These are phyloP conservation scores for Timandra comae DNA, from an alignment of 2,888 invertebrate genomes.

Conservation along the genomic window DNA sequence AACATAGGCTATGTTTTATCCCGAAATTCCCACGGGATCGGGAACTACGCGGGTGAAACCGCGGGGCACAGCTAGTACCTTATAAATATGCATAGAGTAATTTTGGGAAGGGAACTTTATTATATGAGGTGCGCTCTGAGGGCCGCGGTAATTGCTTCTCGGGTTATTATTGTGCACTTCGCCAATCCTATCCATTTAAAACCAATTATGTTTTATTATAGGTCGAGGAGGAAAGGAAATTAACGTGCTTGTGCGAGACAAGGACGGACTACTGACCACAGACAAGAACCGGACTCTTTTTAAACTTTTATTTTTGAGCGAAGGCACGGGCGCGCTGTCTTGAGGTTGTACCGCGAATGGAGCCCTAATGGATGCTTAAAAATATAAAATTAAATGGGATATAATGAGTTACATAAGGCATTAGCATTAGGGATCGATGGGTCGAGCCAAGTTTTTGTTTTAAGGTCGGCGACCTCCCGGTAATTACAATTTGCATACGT, in stretches of 20 bases:
- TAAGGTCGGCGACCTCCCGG: conserved; percentile 44
- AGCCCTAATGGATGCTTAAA: conserved; percentile 57
- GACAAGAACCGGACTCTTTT: conserved; percentile 32
- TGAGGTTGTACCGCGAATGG: conserved; percentile 49
- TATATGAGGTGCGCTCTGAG: conserved; percentile 46
- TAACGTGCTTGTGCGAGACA: conserved; percentile 29
- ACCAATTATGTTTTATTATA: conserved; percentile 73
- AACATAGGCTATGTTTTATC: too few relatives aligned
- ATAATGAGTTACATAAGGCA: conserved; percentile 63
- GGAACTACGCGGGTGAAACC: too few relatives aligned
- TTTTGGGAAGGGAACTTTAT: conserved; percentile 45
- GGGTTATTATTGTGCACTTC: conserved; percentile 51
- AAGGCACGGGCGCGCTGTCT: conserved; percentile 46
- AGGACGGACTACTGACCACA: conserved; percentile 37
- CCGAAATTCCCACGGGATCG: too few relatives aligned
- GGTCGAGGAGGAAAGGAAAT: conserved; percentile 40
- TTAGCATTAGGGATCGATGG: conserved; percentile 45
- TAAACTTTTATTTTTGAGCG: conserved; percentile 31
- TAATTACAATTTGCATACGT: conserved; percentile 55
- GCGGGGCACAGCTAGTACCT: too few relatives aligned
- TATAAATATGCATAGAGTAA: conserved; percentile 62
- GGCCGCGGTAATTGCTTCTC: conserved; percentile 53
- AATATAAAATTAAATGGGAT: conserved; percentile 66
- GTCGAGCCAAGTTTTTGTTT: conserved; percentile 51
- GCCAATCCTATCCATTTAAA: conserved; percentile 74